Base-by-base conservation (phyloP, 2,888 invertebrate genomes). In the Syritta pipiens region DNA sequence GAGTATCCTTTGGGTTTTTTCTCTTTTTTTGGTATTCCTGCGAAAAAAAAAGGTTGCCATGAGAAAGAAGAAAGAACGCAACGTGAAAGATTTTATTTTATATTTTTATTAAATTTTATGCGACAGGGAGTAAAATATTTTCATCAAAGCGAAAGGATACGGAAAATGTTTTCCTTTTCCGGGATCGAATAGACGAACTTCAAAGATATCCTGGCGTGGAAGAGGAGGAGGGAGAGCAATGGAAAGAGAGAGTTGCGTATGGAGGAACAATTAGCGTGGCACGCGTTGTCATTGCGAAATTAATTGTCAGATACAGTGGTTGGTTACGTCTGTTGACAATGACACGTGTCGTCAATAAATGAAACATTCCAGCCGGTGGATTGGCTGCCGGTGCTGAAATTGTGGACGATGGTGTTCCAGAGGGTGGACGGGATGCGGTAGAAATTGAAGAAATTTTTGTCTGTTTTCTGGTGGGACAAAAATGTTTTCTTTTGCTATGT, bases 61-160 rank as follows among this genome's bases (percentile, higher is more conserved):
- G 55, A 10, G 9, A 24, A 37, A 46, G 30, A n/a, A n/a, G n/a
- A 37, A 17, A 30, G 17, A 49, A 55, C 14, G 30, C 10, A 35
- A 7, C 10, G 26, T 12, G 37, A 44, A 53, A 20, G 32, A 51
- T 51, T 53, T 55, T 57, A 1, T 48, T 55, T 37, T 53, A 28
- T 17, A 9, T 42, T 37, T 48, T 63, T 68, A 75, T 75, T 75
- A 75, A 69, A 75, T 69, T 75, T 62, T 75, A 49, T 69, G 53
- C 37, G 20, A 20, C 14, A 60, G 5, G 19, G 37, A 20, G 10
- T 57, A n/a, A 42, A 40, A 26, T 49, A 63, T 62, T 62, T 71
- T 62, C 30, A 48, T 62, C 28, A 60, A 60, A 67, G 12, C 35
- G 35, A 24, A 30, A 53, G 32, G 2, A 30, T 46, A 5, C 6